Base-by-base conservation (phyloP, 2,888 invertebrate genomes). In the Malthinus flaveolus region DNA sequence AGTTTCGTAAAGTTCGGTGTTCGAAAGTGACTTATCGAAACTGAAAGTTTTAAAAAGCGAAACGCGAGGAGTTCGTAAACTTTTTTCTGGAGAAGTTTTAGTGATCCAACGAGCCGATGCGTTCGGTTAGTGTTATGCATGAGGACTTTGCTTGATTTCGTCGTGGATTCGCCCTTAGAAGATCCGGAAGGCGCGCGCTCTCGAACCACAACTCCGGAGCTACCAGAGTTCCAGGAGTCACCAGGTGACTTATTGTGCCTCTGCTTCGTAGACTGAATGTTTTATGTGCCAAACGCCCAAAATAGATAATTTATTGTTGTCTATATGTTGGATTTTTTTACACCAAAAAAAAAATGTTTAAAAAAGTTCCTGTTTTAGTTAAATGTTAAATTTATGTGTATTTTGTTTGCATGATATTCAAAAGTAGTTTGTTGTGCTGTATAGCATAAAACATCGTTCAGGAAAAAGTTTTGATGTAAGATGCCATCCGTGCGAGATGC, bases 401-500 rank as follows among this genome's bases (percentile, higher is more conserved):
- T 58, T 49, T 61, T 57, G 51, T 62, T 61, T 63, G 63, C 60
- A 61, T 63, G 63, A 15, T 15, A 50, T 46, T 46, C 9, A 32
- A 35, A 12, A 35, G 35, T 47, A 53, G 53, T 39, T 39, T 35
- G 33, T 45, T 47, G 53, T 47, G 39, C 32, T 39, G 12, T 42
- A 50, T 45, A 45, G 23, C 10, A 11, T 23, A 32, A 56, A 48
- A 62, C 60, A 65, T 52, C 57, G 59, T 55, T 49, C 58, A 42
- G 10, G 58, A 57, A 60, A 62, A 55, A 11, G 57, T 58, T 64
- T 61, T 62, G 64, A 60, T 60, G 62, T 57, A 63, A 59, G 53
- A 67, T 74, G 73, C 72, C 70, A 72, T 70, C 70, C 67, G 64
- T 68, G 68, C 75, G 76, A 73, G 68, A 77, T 77, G 77, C 76